phyloP scores from a whole-genome alignment of 2,113 vertebrate genomes.

The Vidua macroura region DNA sequence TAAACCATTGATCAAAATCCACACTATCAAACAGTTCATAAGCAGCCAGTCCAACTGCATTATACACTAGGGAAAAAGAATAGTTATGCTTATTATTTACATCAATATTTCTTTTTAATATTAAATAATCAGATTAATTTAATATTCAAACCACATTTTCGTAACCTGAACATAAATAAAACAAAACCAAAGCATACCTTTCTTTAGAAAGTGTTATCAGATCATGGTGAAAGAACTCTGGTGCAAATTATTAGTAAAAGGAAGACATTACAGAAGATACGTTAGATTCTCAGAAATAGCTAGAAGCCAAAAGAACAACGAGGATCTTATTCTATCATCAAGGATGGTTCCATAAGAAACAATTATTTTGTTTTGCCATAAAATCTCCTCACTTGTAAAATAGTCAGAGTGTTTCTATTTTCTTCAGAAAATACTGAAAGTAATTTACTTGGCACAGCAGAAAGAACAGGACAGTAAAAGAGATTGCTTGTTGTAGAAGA shows the following conservation, averaged over 20 bases:
- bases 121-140: background rate
- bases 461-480: background rate
- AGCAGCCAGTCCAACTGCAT: constrained; percentile 93
- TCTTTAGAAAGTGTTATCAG: background rate
- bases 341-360: background rate
- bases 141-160: background rate
- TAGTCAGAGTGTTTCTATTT: background rate
- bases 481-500: background rate
- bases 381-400: background rate
- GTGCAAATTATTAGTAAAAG: background rate
- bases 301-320: background rate
- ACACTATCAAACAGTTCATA: constrained; percentile 97
- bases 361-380: background rate
- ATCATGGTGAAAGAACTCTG: background rate
- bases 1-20: constrained; percentile 99
- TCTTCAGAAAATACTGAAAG: background rate
- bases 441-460: background rate
- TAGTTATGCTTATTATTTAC: background rate
- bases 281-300: background rate
- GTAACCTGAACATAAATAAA: background rate
- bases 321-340: background rate
- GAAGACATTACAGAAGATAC: background rate
- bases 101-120: background rate
- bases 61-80: constrained; percentile 84
- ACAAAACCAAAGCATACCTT: background rate